Evolutionary conservation across 1,140 invertebrate species (phyloP).

Genomic region (Zaprionus nigranus): DNA sequence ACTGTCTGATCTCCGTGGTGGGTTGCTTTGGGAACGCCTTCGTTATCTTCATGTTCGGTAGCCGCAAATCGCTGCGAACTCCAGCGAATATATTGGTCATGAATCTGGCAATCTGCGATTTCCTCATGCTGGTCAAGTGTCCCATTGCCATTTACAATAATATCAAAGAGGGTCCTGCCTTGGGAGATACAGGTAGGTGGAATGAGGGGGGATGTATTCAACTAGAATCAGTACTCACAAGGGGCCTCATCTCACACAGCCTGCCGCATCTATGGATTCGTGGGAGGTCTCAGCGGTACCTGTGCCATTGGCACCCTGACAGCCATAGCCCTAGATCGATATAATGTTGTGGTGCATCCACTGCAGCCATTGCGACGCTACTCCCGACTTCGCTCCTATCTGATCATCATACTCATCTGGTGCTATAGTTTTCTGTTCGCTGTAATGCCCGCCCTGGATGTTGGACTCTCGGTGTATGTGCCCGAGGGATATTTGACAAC

Average conservation of each 20-base stretch:
- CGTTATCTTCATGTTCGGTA: constrained; percentile 86
- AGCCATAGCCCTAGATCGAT: constrained; percentile 89
- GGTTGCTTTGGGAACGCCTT: constrained; percentile 88
- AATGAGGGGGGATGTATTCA: background rate
- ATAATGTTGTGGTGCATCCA: constrained; percentile 89
- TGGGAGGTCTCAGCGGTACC: constrained; percentile 89
- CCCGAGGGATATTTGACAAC: constrained; percentile 92
- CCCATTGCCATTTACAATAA: constrained; percentile 91
- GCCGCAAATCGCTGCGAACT: constrained; percentile 89
- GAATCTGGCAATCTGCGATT: constrained; percentile 91
- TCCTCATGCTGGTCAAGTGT: constrained; percentile 88
- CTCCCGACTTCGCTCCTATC: constrained; percentile 87
- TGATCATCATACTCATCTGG: constrained; percentile 89
- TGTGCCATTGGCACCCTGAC: constrained; percentile 89
- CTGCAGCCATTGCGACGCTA: constrained; percentile 87
- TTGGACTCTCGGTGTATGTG: constrained; percentile 90
- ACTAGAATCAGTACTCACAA: background rate
- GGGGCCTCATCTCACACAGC: constrained; percentile 85
- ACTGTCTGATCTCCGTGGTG: constrained; percentile 86
- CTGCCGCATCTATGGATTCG: constrained; percentile 89
- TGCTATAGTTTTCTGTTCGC: constrained; percentile 89
- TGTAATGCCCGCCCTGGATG: constrained; percentile 88
- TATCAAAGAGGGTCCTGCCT: constrained; percentile 87
- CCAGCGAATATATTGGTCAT: constrained; percentile 91
- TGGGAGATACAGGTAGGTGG: constrained; percentile 88